phyloP scores from a whole-genome alignment of 2,888 invertebrate species.

The Galerucella pusilla region DNA sequence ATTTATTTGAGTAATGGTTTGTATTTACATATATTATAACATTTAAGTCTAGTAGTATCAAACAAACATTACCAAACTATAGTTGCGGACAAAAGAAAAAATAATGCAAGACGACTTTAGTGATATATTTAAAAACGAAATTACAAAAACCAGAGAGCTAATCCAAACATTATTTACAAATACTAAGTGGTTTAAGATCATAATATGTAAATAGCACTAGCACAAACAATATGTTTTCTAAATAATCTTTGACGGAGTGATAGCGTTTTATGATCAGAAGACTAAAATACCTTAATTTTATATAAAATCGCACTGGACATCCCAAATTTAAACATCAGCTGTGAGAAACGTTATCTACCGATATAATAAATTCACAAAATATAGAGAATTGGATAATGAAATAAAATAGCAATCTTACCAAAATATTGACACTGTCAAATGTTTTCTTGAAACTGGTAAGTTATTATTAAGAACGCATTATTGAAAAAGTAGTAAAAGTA shows the following conservation, averaged over 20 bases:
- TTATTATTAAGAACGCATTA: no score
- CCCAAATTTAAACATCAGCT: no score
- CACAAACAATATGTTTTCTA: constrained; percentile 43
- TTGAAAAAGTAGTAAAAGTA: no score
- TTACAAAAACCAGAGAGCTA: constrained; percentile 42
- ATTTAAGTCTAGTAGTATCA: constrained; percentile 56
- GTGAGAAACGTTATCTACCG: not conserved
- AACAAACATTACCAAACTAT: constrained; percentile 48
- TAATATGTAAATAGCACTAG: constrained; percentile 40
- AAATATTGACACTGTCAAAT: no score
- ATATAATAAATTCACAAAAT: no score
- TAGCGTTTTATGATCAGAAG: constrained; percentile 39
- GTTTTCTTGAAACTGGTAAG: no score
- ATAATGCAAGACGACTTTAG: constrained; percentile 18
- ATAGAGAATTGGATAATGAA: no score
- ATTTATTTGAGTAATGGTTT: constrained; percentile 58
- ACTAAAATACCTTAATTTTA: not conserved
- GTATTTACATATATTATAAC: constrained; percentile 56
- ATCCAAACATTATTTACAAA: constrained; percentile 33
- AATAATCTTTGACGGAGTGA: constrained; percentile 31
- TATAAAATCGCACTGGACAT: not conserved
- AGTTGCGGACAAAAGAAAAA: constrained; percentile 20
- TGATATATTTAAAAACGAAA: constrained; percentile 29
- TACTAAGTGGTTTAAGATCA: constrained; percentile 37
- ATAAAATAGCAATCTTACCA: no score